Evolutionary conservation across 2,888 invertebrate species (phyloP), one percentile per base, ranked within the genome.

Genomic region (Ennomos quercinarius): DNA sequence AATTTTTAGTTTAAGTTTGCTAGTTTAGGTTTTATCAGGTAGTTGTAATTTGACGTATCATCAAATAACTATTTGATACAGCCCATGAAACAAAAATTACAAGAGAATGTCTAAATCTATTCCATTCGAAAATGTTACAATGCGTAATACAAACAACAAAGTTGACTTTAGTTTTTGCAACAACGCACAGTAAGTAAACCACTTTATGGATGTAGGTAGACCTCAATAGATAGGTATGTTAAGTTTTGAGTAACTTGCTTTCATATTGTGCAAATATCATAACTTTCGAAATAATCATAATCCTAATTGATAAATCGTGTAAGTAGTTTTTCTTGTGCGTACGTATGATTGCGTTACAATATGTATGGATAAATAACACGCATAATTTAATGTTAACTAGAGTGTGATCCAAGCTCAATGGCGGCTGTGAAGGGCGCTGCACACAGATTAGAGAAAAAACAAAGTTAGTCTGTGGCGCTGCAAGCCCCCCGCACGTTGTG

Each of bases 151-250:
- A 27, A 27, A 27, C 17, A 17, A 17, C 17, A 12, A 39, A 41
- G 41, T 36, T 54, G 37, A n/a, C 10, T 44, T 40, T 11, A 39
- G 12, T 45, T 57, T 57, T 51, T 51, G 57, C 51, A 57, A 48
- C 36, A 48, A 42, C 10, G 4, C 42, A 41, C 8, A 9, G 42
- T 17, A 49, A 2, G 36, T 40, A 60, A 64, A 59, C 36, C 45
- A 57, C 49, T 58, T 52, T 57, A 49, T 57, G 37, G 41, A 49
- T 54, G 68, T 68, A 61, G 68, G 68, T 66, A 66, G 66, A 63
- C 68, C 63, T 63, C 61, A 49, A 64, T 68, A 64, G 61, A 63
- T 68, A 64, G 61, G 61, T 64, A 64, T 60, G 57, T 61, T 36
- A 47, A 40, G 47, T 59, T 62, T 60, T 46, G 47, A 43, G 35